Evolutionary conservation across 2,113 vertebrate genomes (phyloP), one percentile per base, ranked within the genome.

Genomic region (Nerophis ophidion): DNA sequence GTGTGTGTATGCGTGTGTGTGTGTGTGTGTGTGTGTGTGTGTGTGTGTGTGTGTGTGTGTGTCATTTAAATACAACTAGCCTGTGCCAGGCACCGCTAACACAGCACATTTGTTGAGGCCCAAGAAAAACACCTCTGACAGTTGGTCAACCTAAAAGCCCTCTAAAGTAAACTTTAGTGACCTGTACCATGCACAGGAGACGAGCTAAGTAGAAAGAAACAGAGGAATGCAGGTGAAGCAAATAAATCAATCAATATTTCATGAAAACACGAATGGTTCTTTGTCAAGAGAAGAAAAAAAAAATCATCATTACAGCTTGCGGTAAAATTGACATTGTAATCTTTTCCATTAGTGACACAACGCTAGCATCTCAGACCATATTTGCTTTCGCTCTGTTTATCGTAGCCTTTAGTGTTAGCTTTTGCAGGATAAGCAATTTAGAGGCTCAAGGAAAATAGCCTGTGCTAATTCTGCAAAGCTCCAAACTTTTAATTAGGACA

Each of bases 401-500:
- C 65, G 60, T 52, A 68, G 65, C 60, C 57, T 57, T 77, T 74
- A 59, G 71, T 61, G 66, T 62, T 71, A 56, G 67, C 77, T 71
- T 44, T 70, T 64, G 74, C 61, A 61, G 70, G 64, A 75, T 76
- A 72, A 79, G 66, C 60, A 62, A 83, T 82, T 82, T 78, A 62
- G 61, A 78, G 79, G 79, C 72, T 80, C 72, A 79, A 79, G 82
- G 69, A 79, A 76, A 76, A 66, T 66, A 65, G 62, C 7, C 45
- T 53, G 61, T 55, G 66, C 66, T 76, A 67, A 82, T 75, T 80
- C 74, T 56, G 17, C 48, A 50, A 66, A 75, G 67, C 68, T 74
- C 63, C 65, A 76, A 86, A 83, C 74, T 84, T 86, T 73, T 89
- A 91, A 89, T 84, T 86, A 84, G 63, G 61, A 76, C 55, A 61